These are phyloP conservation scores for Sesamia nonagrioides DNA, from an alignment of 1,140 invertebrate genomes.

Conservation along the genomic window DNA sequence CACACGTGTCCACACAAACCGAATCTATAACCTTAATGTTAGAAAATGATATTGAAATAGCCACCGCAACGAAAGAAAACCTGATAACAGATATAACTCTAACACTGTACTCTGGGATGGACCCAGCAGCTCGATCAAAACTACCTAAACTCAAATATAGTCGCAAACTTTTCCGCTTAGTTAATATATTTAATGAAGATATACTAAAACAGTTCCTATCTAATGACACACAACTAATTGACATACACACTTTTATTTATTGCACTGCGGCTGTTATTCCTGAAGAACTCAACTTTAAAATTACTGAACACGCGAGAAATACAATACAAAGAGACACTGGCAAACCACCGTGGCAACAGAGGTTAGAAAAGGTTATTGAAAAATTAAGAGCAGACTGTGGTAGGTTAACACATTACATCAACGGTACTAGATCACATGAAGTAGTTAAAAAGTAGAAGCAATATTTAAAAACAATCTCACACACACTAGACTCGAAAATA, in stretches of 20 bases:
- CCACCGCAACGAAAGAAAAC: not conserved
- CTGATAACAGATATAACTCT: slow-evolving; percentile 41
- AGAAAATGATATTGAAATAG: slow-evolving; percentile 1
- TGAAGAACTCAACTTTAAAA: slow-evolving; percentile 2
- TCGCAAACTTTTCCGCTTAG: too few relatives aligned
- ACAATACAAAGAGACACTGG: not conserved
- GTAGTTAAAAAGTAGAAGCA: not conserved
- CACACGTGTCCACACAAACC: not conserved
- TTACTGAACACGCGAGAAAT: not conserved
- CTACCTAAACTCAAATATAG: too few relatives aligned
- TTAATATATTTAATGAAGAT: too few relatives aligned
- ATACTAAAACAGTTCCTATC: too few relatives aligned
- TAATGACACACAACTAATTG: too few relatives aligned
- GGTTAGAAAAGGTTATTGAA: not conserved
- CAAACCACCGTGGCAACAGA: not conserved
- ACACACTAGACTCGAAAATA: not conserved
- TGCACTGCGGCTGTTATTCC: not conserved
- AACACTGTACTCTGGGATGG: slow-evolving; percentile 51
- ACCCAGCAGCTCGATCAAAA: slow-evolving; percentile 42
- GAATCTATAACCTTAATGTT: not conserved
- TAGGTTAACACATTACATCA: slow-evolving; percentile 10
- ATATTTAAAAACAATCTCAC: not conserved
- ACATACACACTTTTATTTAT: not conserved
- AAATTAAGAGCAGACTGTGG: not conserved
- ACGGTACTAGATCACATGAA: not conserved